Evolutionary conservation across 2,888 invertebrate species (phyloP).

Genomic region (Trisateles emortualis): DNA sequence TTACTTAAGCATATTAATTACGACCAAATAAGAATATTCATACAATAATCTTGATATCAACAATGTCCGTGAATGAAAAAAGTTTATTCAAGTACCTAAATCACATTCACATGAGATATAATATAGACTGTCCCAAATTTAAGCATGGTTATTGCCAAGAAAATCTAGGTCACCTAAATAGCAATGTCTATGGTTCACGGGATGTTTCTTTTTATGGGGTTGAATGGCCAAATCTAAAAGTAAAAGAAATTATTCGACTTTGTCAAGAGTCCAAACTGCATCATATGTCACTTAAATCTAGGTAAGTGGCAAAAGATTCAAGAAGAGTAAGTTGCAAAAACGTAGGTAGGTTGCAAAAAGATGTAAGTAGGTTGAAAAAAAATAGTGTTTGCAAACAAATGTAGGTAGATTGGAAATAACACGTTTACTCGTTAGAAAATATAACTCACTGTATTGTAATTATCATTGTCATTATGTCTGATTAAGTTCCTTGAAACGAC

Average conservation of each 20-base stretch:
- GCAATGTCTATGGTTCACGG: not conserved
- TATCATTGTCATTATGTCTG: too few relatives aligned
- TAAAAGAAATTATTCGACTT: not conserved
- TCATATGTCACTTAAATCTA: too few relatives aligned
- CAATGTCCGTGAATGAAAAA: not conserved
- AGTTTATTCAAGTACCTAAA: conserved; percentile 19
- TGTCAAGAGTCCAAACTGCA: too few relatives aligned
- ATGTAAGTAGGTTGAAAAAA: too few relatives aligned
- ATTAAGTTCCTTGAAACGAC: too few relatives aligned
- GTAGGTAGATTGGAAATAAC: too few relatives aligned
- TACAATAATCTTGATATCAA: not conserved
- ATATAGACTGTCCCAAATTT: conserved; percentile 29
- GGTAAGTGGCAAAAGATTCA: too few relatives aligned
- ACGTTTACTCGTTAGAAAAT: too few relatives aligned
- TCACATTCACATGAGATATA: not conserved
- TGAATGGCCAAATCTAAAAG: not conserved
- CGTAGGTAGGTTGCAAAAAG: too few relatives aligned
- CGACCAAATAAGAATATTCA: conserved; percentile 3
- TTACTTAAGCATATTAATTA: conserved; percentile 1
- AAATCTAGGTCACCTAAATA: conserved; percentile 12
- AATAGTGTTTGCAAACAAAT: too few relatives aligned
- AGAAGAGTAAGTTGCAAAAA: too few relatives aligned
- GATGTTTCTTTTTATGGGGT: not conserved
- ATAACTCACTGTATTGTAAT: too few relatives aligned
- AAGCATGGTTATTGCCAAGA: conserved; percentile 31